These are phyloP conservation scores for Aspidiotus rigidus DNA, from an alignment of 2,888 invertebrate species.

Conservation along the genomic window DNA sequence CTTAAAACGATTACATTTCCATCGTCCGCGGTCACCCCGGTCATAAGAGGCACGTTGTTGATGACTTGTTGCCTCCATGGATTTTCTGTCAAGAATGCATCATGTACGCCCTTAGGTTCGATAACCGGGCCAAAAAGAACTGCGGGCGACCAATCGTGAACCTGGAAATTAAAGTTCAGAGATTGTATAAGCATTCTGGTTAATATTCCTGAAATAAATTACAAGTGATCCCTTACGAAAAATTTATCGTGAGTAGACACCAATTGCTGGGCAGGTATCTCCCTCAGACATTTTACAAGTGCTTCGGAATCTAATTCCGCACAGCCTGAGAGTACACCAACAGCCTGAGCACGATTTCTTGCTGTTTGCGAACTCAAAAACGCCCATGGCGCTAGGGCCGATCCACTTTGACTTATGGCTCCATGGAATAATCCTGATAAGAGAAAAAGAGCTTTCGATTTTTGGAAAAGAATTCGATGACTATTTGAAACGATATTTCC, in stretches of 20 bases:
- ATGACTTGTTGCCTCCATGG: background rate
- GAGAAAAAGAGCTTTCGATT: too few species aligned
- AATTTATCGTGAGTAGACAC: background rate
- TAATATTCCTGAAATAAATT: too few species aligned
- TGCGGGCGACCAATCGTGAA: background rate
- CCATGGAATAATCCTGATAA: conserved; percentile 8
- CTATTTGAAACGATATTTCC: too few species aligned
- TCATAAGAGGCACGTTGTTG: background rate
- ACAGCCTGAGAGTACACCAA: background rate
- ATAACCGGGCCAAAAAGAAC: background rate
- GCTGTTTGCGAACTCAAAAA: background rate
- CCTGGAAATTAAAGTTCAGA: too few species aligned
- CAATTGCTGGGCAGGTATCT: conserved; percentile 2
- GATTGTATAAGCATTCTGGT: too few species aligned
- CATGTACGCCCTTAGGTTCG: background rate
- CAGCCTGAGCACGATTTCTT: background rate
- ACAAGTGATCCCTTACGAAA: background rate
- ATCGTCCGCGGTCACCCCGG: background rate
- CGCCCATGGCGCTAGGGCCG: background rate
- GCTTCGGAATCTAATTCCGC: background rate
- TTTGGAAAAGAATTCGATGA: too few species aligned
- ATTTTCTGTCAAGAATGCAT: conserved; percentile 5
- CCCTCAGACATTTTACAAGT: conserved; percentile 2
- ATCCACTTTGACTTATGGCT: conserved; percentile 13
- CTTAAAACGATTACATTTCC: background rate